Evolutionary conservation across 2,113 vertebrate species (phyloP).

Genomic region (Accipiter virgatus): DNA sequence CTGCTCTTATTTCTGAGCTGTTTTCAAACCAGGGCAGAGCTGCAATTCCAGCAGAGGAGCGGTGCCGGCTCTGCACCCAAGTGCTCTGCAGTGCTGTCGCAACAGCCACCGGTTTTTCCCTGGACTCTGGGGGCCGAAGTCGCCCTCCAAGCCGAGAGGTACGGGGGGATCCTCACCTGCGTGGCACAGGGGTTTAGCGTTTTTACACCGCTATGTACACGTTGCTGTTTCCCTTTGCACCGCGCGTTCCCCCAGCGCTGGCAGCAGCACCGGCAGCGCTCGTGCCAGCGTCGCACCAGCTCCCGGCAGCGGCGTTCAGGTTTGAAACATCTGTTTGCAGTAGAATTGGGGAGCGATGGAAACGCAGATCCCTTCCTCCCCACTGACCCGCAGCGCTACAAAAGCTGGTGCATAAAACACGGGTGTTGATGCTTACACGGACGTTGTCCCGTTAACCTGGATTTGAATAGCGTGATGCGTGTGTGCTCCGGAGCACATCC

Average conservation of each 20-base stretch:
- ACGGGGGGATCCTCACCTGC: not conserved
- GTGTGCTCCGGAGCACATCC: not conserved
- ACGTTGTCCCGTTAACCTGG: not conserved
- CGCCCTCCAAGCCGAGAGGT: fast-evolving
- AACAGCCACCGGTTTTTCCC: fast-evolving
- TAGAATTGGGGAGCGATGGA: not conserved
- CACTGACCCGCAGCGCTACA: fast-evolving
- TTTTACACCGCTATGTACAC: fast-evolving
- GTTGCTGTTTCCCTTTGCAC: fast-evolving
- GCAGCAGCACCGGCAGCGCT: not conserved
- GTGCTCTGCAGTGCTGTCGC: not conserved
- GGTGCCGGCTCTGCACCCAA: not conserved
- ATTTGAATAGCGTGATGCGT: fast-evolving
- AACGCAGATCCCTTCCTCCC: not conserved
- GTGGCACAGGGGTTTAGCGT: not conserved
- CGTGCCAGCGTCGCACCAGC: not conserved
- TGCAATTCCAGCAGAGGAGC: not conserved
- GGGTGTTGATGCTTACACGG: fast-evolving
- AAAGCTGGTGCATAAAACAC: not conserved
- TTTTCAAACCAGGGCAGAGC: not conserved
- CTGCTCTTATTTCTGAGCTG: not conserved
- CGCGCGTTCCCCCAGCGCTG: fast-evolving
- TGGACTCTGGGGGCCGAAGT: fast-evolving
- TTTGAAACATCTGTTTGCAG: not conserved
- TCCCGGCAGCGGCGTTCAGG: fast-evolving